phyloP scores from a whole-genome alignment of 2,113 vertebrate genomes.

The Oryzias celebensis region DNA sequence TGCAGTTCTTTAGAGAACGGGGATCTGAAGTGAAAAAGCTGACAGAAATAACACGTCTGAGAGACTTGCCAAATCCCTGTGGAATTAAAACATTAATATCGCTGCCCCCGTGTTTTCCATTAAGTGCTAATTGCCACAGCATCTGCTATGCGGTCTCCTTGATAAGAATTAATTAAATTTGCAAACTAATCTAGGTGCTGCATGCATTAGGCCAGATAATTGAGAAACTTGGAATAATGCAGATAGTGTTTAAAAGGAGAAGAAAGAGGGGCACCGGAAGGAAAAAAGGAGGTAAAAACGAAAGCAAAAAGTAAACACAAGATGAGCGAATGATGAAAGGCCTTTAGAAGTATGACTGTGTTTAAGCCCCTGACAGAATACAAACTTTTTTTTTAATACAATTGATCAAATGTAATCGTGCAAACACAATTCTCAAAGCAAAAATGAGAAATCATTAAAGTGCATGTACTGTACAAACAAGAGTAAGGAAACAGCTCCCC shows the following conservation, averaged over 20 bases:
- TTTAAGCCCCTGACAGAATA: slow-evolving; percentile 48
- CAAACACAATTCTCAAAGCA: slow-evolving; percentile 7
- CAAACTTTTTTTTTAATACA: slow-evolving; percentile 47
- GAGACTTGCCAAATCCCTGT: slow-evolving; percentile 72
- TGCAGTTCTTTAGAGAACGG: slow-evolving; percentile 58
- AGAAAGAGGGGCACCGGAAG: slow-evolving; percentile 14
- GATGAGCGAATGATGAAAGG: slow-evolving; percentile 39
- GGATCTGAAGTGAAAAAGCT: slow-evolving; percentile 68
- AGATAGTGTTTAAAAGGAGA: slow-evolving; percentile 60
- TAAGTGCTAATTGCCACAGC: slow-evolving; percentile 79
- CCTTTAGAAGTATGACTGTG: slow-evolving; percentile 28
- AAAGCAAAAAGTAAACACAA: slow-evolving; percentile 49
- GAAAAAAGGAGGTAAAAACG: slow-evolving; percentile 17
- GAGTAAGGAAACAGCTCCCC: slow-evolving; percentile 4
- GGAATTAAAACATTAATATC: slow-evolving; percentile 78
- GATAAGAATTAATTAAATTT: slow-evolving; percentile 83
- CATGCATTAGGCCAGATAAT: slow-evolving; percentile 75
- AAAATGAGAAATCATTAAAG: slow-evolving; percentile 6
- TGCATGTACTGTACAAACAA: slow-evolving; percentile 12
- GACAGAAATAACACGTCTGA: slow-evolving; percentile 60
- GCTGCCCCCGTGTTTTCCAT: slow-evolving; percentile 76
- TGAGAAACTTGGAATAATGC: slow-evolving; percentile 67
- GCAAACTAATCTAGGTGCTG: slow-evolving; percentile 78
- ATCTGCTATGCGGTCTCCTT: slow-evolving; percentile 78
- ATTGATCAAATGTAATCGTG: slow-evolving; percentile 24